Evolutionary conservation across 1,140 invertebrate species (phyloP).

Genomic region (Orussus abietinus): DNA sequence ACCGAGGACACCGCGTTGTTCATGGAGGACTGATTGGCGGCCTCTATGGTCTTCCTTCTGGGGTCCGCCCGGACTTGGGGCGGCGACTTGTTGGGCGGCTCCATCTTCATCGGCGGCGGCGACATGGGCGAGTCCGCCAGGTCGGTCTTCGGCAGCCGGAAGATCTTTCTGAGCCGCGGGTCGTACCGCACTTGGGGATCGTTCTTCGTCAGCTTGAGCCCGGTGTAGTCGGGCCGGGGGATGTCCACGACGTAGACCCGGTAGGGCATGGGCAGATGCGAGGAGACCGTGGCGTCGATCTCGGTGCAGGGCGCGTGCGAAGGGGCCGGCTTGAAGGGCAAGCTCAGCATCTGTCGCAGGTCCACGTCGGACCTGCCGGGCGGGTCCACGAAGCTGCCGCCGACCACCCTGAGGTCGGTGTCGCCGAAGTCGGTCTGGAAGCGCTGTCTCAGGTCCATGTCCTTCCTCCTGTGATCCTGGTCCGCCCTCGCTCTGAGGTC

Average conservation of each 20-base stretch:
- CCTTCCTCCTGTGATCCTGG: conserved; percentile 47
- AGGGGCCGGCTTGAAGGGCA: conserved; percentile 73
- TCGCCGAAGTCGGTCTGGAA: conserved; percentile 44
- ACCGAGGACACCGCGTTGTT: too few relatives aligned
- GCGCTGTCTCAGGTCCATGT: conserved; percentile 59
- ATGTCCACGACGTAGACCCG: conserved; percentile 65
- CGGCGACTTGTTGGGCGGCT: conserved; percentile 46
- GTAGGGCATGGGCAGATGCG: conserved; percentile 70
- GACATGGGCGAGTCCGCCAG: conserved; percentile 48
- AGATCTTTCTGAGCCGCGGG: conserved; percentile 70
- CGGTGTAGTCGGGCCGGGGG: conserved; percentile 69
- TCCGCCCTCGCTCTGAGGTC: conserved; percentile 42
- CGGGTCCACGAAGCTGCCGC: conserved; percentile 30
- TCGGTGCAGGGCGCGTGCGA: conserved; percentile 78
- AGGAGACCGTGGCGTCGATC: conserved; percentile 76
- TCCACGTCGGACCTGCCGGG: conserved; percentile 63
- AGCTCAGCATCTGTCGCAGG: conserved; percentile 61
- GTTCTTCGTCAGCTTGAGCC: conserved; percentile 66
- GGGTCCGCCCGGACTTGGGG: conserved; percentile 53
- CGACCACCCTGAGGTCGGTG: conserved; percentile 46
- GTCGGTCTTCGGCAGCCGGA: conserved; percentile 61
- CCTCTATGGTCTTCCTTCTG: conserved; percentile 55
- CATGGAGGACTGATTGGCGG: conserved; percentile 29
- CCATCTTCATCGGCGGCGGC: conserved; percentile 39
- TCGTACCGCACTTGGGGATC: conserved; percentile 68